phyloP scores from a whole-genome alignment of 2,113 vertebrate genomes.

The Malurus alboscapulatus region DNA sequence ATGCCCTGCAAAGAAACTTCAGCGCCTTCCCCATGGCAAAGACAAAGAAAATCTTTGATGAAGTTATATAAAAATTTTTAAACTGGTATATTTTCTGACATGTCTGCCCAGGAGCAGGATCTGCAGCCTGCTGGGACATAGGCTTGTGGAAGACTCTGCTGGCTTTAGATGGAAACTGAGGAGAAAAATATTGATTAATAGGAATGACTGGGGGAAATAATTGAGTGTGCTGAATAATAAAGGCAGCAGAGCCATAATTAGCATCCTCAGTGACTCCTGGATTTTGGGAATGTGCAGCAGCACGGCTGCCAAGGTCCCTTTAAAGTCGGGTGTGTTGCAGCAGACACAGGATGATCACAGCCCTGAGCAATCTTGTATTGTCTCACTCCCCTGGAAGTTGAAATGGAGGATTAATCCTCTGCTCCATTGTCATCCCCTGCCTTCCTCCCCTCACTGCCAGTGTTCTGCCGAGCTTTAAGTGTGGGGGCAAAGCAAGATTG shows the following conservation, averaged over 20 bases:
- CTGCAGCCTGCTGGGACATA: background rate
- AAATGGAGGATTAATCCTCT: background rate
- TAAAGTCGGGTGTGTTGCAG: background rate
- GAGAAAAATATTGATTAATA: background rate
- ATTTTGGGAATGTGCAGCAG: background rate
- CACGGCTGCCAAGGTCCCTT: constrained; percentile 17
- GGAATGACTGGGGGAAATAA: background rate
- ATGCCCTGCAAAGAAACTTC: no score
- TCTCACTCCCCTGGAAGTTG: constrained; percentile 15
- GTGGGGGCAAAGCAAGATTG: constrained; percentile 14
- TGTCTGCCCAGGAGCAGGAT: background rate
- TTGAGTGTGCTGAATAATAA: background rate
- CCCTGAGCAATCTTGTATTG: background rate
- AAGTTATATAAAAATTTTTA: no score
- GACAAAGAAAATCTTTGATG: no score
- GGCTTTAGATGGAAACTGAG: background rate
- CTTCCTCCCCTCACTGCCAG: background rate
- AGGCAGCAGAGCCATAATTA: background rate
- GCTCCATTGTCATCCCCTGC: background rate
- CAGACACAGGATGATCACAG: background rate
- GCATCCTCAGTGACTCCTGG: background rate
- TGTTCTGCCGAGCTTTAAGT: background rate
- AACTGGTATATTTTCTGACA: no score
- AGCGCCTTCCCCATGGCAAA: no score
- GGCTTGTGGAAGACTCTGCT: background rate